Percentiles rank a stretch among this genome's conserved stretches.
phyloP scores from a whole-genome alignment of 2,888 invertebrate genomes.

The Dichetophora obliterata region DNA sequence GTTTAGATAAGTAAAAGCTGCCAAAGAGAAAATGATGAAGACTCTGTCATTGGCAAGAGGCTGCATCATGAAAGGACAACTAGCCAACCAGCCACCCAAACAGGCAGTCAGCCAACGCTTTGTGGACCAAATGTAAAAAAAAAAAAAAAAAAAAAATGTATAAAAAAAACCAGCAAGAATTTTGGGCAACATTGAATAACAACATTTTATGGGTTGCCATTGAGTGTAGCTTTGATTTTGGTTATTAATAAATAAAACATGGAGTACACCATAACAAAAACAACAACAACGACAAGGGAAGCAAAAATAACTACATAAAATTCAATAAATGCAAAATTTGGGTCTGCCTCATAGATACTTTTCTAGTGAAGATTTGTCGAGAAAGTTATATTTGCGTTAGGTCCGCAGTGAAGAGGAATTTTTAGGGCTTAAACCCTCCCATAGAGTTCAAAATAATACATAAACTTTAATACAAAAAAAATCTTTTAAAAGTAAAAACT shows the following conservation, averaged over 20 bases:
- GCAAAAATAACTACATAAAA: conserved; percentile 5
- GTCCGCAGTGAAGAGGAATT: too few species aligned
- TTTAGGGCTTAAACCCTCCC: too few species aligned
- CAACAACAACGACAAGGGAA: background rate
- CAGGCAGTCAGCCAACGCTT: too few species aligned
- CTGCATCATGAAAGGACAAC: background rate
- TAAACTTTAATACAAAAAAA: too few species aligned
- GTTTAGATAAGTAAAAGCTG: background rate
- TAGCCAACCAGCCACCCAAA: background rate
- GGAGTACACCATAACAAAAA: background rate
- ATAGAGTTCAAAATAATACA: too few species aligned
- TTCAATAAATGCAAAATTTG: conserved; percentile 10
- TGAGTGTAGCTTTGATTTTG: conserved; percentile 12
- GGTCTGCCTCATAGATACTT: background rate
- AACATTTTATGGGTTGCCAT: conserved; percentile 2
- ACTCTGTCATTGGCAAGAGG: background rate
- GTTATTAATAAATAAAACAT: conserved; percentile 24
- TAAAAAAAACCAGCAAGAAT: background rate
- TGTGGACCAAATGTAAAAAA: too few species aligned
- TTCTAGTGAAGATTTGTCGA: too few species aligned
- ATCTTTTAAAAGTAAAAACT: too few species aligned
- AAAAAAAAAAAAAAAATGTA: background rate
- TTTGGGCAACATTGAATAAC: background rate
- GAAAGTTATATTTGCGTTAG: too few species aligned
- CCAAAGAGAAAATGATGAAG: background rate